Evolutionary conservation across 2,888 invertebrate species (phyloP).

Genomic region (Eilema griseolum): DNA sequence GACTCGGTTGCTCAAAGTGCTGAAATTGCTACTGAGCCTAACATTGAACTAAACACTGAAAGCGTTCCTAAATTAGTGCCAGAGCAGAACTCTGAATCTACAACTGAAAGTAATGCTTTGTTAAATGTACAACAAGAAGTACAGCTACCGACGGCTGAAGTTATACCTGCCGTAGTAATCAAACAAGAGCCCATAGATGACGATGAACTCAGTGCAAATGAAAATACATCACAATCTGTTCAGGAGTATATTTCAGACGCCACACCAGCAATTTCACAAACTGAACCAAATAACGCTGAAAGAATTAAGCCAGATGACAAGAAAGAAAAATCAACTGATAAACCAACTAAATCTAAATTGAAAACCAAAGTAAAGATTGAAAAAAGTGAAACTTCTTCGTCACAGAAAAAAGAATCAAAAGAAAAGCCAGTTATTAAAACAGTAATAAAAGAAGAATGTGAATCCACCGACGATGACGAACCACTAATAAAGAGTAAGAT

Average conservation of each 20-base stretch:
- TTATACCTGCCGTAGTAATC: conserved; percentile 49
- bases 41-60: neutral
- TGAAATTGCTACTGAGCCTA: conserved; percentile 7
- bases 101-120: neutral
- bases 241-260: conserved; percentile 17
- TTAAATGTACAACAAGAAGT: conserved; percentile 22
- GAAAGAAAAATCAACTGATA: conserved; percentile 62
- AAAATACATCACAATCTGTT: conserved; percentile 34
- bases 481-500: conserved; percentile 78
- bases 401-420: conserved; percentile 59
- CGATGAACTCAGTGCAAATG: conserved; percentile 59
- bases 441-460: conserved; percentile 72
- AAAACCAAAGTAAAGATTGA: conserved; percentile 63
- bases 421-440: conserved; percentile 61
- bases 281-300: conserved; percentile 52
- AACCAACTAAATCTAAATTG: conserved; percentile 58
- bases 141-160: conserved; percentile 36
- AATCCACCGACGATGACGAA: conserved; percentile 75
- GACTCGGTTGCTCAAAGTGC: conserved; percentile 16
- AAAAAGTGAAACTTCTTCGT: conserved; percentile 49
- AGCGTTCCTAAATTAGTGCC: neutral
- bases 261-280: conserved; percentile 28
- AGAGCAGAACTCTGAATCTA: neutral
- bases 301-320: conserved; percentile 59
- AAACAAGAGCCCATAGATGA: conserved; percentile 78